Base-by-base conservation (phyloP, 1,140 invertebrate species). In the Pogonomyrmex californicus region DNA sequence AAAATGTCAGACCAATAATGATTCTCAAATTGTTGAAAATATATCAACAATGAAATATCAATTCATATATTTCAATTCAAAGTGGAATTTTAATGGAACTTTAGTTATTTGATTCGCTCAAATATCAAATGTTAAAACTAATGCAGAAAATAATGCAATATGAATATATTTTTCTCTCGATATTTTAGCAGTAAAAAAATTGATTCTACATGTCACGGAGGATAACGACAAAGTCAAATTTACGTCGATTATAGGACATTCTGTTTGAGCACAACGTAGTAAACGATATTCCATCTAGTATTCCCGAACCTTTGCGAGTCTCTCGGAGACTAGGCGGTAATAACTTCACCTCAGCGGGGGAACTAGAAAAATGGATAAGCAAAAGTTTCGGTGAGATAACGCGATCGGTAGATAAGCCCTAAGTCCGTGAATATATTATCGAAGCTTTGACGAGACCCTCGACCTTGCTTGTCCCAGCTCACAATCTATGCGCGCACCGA, bases 341-440 rank as follows among this genome's bases (percentile, higher is more conserved):
- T 63, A 83, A 49, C 17, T 75, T 62, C 10, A 9, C 12, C 0
- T 9, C n/a, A 4, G 30, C 30, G 38, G 10, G 12, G 5, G 12
- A 38, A 12, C n/a, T 49, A 23, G n/a, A 41, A 60, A 54, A 79
- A 17, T 44, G 41, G 10, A 81, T 44, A 85, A 73, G 65, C 81
- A 81, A 78, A 79, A 78, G 23, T 86, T 81, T 86, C 49, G 58
- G 30, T 30, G 38, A 58, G 83, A 81, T 58, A 81, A 33, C 49
- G 83, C 17, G 17, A 51, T 17, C 23, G 23, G 36, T n/a, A 56
- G 83, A 86, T 86, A 86, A 86, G 76, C 60, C 33, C 47, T 86
- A 86, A 65, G 58, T 81, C 51, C 60, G 33, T 81, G 83, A 86
- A 86, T 86, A 81, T 23, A 68, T 86, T 86, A 79, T 23, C 30